Conservation (phyloP, 2,888 invertebrate genomes). For the Platerodrilus igneus region DNA sequence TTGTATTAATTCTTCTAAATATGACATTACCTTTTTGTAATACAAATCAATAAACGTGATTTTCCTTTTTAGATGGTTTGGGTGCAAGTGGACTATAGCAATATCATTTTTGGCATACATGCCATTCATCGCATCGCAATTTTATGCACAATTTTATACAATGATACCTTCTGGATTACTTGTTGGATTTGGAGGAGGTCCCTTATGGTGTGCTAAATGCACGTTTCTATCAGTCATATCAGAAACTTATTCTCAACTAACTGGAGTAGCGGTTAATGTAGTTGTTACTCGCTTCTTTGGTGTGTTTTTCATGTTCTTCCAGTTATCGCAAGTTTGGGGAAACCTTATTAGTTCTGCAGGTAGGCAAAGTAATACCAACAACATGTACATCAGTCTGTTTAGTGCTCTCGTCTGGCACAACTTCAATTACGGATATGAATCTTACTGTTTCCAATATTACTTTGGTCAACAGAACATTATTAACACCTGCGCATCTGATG, state of each 20-base stretch:
- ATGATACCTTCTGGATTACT: conserved; percentile 78
- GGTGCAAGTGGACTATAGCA: conserved; percentile 87
- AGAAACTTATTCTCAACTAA: conserved; percentile 72
- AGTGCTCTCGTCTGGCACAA: conserved; percentile 44
- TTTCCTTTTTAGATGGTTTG: conserved; percentile 64
- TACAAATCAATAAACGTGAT: too few species aligned
- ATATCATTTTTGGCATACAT: conserved; percentile 83
- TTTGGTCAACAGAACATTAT: background rate
- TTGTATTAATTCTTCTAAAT: too few species aligned
- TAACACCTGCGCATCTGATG: too few species aligned
- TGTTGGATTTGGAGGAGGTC: conserved; percentile 85
- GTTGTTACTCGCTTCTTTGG: conserved; percentile 90
- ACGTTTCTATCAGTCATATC: conserved; percentile 83
- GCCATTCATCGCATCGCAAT: conserved; percentile 87
- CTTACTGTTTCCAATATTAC: background rate
- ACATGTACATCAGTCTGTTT: conserved; percentile 10
- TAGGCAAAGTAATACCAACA: conserved; percentile 42
- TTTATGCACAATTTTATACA: conserved; percentile 80
- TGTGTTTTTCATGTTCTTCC: conserved; percentile 93
- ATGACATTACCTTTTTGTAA: too few species aligned
- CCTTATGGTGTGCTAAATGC: conserved; percentile 94
- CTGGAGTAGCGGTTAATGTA: conserved; percentile 65
- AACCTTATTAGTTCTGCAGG: conserved; percentile 84
- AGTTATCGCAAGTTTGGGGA: conserved; percentile 94
- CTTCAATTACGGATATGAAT: too few species aligned